These are phyloP conservation scores for Caenorhabditis latens DNA, from an alignment of 1,140 invertebrate genomes.

Conservation along the genomic window DNA sequence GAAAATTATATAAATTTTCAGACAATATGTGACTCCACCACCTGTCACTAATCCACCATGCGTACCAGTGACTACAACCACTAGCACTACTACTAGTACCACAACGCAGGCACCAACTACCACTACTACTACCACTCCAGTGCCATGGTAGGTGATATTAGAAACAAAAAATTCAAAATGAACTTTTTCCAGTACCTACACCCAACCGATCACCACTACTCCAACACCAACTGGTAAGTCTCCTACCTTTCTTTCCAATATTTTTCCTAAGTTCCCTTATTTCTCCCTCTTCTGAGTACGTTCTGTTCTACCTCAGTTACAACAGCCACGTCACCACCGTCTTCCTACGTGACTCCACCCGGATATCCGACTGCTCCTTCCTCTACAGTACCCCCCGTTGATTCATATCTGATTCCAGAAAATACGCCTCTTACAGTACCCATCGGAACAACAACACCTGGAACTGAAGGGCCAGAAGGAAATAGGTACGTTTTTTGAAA, in stretches of 20 bases:
- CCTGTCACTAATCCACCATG: neutral
- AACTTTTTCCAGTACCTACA: neutral
- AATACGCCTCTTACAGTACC: neutral
- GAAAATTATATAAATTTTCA: neutral
- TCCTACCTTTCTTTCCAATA: neutral
- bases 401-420: constrained; percentile 4
- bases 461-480: neutral
- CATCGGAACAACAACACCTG: neutral
- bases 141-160: neutral
- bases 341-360: neutral
- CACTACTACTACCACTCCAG: neutral
- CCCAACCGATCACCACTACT: neutral
- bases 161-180: neutral
- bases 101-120: neutral
- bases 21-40: neutral
- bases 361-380: neutral
- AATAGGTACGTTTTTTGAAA: neutral
- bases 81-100: neutral
- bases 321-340: neutral
- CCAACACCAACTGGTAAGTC: neutral
- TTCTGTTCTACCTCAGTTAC: neutral
- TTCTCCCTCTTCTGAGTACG: neutral
- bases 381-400: neutral
- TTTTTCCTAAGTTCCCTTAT: neutral
- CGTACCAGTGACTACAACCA: neutral